Percentiles rank a stretch among this genome's conserved stretches.
Evolutionary conservation across 2,797 vertebrate genomes (phyloP).

Genomic region (Linurgus olivaceus): DNA sequence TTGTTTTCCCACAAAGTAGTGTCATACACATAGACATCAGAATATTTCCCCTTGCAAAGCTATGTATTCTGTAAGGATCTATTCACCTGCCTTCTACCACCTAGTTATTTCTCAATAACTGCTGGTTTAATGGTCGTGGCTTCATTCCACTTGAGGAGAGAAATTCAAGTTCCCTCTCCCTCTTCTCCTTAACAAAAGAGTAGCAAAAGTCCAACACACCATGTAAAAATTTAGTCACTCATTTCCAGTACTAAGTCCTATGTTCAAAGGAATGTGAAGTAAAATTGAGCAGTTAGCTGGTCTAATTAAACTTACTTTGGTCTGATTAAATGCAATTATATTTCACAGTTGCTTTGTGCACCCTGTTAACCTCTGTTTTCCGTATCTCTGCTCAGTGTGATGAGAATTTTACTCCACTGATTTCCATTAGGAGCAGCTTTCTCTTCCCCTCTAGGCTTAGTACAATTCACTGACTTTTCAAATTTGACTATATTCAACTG

Average conservation of each 20-base stretch:
- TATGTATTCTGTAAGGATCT: neutral
- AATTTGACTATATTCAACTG: neutral
- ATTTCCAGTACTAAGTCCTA: neutral
- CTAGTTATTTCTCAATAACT: neutral
- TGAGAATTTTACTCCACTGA: neutral
- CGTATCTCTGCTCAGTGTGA: neutral
- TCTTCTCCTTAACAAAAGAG: neutral
- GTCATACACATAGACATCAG: neutral
- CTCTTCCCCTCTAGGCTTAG: neutral
- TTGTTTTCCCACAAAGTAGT: neutral
- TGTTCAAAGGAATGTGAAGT: neutral
- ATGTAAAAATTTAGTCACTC: neutral
- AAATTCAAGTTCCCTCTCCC: neutral
- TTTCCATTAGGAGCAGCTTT: neutral
- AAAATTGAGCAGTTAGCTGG: neutral
- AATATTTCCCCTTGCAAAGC: neutral
- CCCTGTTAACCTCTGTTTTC: neutral
- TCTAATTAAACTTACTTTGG: neutral
- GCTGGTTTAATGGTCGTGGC: neutral
- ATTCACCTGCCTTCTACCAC: neutral
- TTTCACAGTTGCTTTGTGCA: neutral
- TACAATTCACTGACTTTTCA: neutral
- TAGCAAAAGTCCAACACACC: neutral
- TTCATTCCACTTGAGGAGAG: neutral
- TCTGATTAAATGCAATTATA: neutral